Conservation (phyloP, 2,888 invertebrate species). For the Megaustenia siamemsis region DNA sequence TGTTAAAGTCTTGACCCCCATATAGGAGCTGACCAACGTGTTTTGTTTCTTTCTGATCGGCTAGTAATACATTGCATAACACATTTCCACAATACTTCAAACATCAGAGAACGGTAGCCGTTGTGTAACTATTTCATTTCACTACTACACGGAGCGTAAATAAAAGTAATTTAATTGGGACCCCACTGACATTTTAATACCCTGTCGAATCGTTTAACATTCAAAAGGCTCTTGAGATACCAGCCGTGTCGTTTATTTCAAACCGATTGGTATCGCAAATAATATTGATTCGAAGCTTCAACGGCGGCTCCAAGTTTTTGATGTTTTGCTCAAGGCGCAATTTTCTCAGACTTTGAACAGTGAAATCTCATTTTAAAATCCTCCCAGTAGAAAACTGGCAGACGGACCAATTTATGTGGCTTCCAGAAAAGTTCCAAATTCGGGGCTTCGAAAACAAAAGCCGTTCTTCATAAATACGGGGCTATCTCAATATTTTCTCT, state of each 20-base stretch:
- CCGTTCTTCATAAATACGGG: not conserved
- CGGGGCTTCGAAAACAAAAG: not conserved
- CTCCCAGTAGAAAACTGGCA: not conserved
- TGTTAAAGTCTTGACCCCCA: no score
- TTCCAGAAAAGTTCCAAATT: not conserved
- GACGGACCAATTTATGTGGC: slow-evolving; percentile 9
- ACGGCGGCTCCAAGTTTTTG: slow-evolving; percentile 10
- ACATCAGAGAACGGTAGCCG: no score
- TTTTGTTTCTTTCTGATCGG: no score
- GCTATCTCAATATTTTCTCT: slow-evolving; percentile 1
- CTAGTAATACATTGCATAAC: no score
- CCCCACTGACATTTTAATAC: not conserved
- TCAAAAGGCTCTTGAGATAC: not conserved
- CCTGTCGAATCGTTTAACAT: slow-evolving; percentile 26
- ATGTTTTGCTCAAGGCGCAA: slow-evolving; percentile 8
- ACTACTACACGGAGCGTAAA: no score
- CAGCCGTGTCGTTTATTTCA: not conserved
- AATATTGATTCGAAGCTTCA: slow-evolving; percentile 19
- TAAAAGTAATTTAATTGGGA: not conserved
- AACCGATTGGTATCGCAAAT: slow-evolving; percentile 27
- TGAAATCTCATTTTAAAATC: slow-evolving; percentile 30
- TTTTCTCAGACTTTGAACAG: slow-evolving; percentile 32
- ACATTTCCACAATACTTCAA: no score
- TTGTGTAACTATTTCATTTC: no score
- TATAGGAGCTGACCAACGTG: no score